phyloP scores from a whole-genome alignment of 1,140 invertebrate genomes.

The Cyclargus thomasi region DNA sequence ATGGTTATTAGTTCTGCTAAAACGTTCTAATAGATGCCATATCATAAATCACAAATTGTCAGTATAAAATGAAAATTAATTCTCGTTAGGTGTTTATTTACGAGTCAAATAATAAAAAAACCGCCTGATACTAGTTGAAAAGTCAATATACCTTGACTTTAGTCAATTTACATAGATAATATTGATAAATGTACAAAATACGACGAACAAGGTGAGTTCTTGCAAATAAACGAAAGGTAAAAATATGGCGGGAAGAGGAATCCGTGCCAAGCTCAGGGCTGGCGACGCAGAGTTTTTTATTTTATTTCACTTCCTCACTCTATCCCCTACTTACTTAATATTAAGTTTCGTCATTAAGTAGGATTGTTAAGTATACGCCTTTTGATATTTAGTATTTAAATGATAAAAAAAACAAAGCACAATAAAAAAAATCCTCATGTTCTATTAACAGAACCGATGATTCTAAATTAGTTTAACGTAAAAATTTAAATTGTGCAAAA shows the following conservation, averaged over 20 bases:
- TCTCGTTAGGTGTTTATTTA: not conserved
- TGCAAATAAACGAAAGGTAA: not conserved
- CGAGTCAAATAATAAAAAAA: not conserved
- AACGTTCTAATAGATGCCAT: no score
- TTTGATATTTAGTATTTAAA: no score
- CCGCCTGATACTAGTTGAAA: not conserved
- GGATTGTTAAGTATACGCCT: no score
- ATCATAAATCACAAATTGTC: not conserved
- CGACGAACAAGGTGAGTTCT: not conserved
- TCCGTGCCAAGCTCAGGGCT: slow-evolving; percentile 24
- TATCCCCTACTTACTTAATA: no score
- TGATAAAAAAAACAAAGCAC: no score
- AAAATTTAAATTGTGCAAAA: no score
- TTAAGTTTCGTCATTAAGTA: no score
- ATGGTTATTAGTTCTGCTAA: no score
- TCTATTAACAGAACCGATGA: no score
- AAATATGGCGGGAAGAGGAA: slow-evolving; percentile 12
- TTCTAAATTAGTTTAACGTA: no score
- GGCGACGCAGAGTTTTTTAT: slow-evolving; percentile 13
- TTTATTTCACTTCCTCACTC: no score
- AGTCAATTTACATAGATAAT: not conserved
- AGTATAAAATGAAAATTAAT: not conserved
- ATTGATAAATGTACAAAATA: not conserved
- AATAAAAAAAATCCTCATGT: no score
- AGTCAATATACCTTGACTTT: not conserved